Base-by-base conservation (phyloP, 2,888 invertebrate genomes). In the Drosophila birchii region DNA sequence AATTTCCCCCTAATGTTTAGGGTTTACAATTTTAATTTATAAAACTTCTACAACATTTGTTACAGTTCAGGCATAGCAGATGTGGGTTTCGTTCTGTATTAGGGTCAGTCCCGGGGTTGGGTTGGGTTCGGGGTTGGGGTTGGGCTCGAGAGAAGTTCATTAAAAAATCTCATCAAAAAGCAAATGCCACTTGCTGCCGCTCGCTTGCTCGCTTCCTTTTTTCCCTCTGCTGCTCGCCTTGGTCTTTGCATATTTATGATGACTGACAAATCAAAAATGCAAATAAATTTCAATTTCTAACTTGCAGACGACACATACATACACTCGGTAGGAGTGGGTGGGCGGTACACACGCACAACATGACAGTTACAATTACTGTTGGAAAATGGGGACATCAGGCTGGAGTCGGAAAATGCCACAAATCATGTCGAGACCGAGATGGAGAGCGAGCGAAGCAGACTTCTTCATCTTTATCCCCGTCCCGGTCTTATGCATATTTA, bases 281-380 rank as follows among this genome's bases (percentile, higher is more conserved):
- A 89, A 90, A 87, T 87, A 87, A 89, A 87, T 87, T 89, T 87
- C 87, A 87, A 87, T 88, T 88, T 78, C 75, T 80, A 86, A 77
- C 84, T 77, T 63, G 64, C 70, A 78, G 70, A 58, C 71, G 82
- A 75, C 86, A 78, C 26, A 44, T 55, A 36, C 36, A 73, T 38
- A 45, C 43, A 54, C 29, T 36, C 18, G 5, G 32, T 3, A 7
- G 14, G 20, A 9, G 49, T 3, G 66, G 41, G 66, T n/a, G n/a
- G 12, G 41, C n/a, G 20, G 20, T 29, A 62, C 69, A 83, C 79
- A 70, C 76, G 71, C 68, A 80, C 88, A 79, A 89, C 86, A 89
- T 88, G 89, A 88, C 86, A 89, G 78, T 86, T 79, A 84, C 84
- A 86, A 82, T 86, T 86, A 86, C 88, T 80, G 75, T 79, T 79